Evolutionary conservation across 1,140 invertebrate genomes (phyloP).

Genomic region (Bilobella aurantiaca): DNA sequence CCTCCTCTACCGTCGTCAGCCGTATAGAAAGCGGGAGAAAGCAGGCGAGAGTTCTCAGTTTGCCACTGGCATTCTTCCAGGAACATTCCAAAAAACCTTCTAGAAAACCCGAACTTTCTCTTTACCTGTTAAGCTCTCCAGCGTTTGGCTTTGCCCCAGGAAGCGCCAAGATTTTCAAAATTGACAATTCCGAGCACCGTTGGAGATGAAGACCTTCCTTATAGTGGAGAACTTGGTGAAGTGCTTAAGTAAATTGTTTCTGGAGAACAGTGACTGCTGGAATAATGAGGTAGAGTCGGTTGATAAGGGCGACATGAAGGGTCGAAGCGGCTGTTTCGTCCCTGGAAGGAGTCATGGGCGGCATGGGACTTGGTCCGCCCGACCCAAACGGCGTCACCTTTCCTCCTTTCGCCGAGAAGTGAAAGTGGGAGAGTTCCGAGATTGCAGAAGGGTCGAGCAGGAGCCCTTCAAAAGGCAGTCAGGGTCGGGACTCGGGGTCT

Average conservation of each 20-base stretch:
- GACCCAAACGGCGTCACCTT: not conserved
- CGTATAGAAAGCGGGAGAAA: not conserved
- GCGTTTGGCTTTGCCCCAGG: too few relatives aligned
- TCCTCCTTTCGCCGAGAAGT: not conserved
- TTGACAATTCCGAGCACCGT: too few relatives aligned
- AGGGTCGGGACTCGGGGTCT: constrained; percentile 17
- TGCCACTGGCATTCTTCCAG: too few relatives aligned
- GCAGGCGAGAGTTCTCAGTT: not conserved
- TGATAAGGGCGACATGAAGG: not conserved
- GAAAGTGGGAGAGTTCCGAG: not conserved
- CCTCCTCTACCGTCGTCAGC: not conserved
- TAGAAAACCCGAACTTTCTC: too few relatives aligned
- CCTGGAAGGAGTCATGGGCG: not conserved
- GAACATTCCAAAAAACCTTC: too few relatives aligned
- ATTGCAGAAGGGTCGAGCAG: too few relatives aligned
- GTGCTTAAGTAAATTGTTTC: not conserved
- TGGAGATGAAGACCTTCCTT: not conserved
- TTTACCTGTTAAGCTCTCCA: too few relatives aligned
- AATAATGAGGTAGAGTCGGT: not conserved
- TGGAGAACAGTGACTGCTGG: not conserved
- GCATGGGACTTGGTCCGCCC: not conserved
- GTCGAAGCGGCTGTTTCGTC: not conserved
- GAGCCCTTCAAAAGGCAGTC: too few relatives aligned
- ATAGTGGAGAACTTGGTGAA: not conserved
- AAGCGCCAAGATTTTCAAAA: too few relatives aligned